A percentile compares a stretch with the other conserved stretches of the same genome.
Evolutionary conservation across 2,113 vertebrate species (phyloP).

Genomic region (Cardinalis cardinalis): DNA sequence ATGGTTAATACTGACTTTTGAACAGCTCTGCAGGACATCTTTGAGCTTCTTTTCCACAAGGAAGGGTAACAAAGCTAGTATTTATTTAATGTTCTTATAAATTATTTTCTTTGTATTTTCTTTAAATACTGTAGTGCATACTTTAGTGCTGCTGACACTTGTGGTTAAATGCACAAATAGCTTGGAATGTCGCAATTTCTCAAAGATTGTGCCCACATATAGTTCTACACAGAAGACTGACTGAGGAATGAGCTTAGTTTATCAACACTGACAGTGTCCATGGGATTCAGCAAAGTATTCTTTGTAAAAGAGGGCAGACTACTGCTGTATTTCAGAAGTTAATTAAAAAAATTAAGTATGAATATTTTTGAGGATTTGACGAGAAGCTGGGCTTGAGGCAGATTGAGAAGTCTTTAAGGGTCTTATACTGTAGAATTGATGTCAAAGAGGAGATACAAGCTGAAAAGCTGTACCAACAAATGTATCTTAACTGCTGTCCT

Average conservation of each 20-base stretch:
- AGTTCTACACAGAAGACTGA: background rate
- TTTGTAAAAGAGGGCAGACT: background rate
- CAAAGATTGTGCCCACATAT: background rate
- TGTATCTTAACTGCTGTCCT: background rate
- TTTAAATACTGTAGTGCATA: background rate
- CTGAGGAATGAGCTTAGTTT: background rate
- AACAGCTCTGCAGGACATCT: background rate
- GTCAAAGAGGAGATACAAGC: accelerated
- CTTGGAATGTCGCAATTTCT: background rate
- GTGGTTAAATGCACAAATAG: background rate
- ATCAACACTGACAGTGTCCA: background rate
- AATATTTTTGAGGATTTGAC: background rate
- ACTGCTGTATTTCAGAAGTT: background rate
- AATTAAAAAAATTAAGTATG: background rate
- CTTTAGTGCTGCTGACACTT: background rate
- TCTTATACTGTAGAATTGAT: background rate
- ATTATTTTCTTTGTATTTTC: background rate
- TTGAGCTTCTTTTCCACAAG: background rate
- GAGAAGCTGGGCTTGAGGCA: background rate
- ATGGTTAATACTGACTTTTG: background rate
- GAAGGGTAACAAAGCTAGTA: background rate
- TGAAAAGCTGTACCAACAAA: background rate
- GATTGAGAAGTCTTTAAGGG: background rate
- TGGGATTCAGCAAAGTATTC: background rate
- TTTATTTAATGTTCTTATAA: constrained; percentile 21